Evolutionary conservation across 1,140 invertebrate genomes (phyloP), one percentile per base, ranked within the genome.

Genomic region (Melipona quadrifasciata): DNA sequence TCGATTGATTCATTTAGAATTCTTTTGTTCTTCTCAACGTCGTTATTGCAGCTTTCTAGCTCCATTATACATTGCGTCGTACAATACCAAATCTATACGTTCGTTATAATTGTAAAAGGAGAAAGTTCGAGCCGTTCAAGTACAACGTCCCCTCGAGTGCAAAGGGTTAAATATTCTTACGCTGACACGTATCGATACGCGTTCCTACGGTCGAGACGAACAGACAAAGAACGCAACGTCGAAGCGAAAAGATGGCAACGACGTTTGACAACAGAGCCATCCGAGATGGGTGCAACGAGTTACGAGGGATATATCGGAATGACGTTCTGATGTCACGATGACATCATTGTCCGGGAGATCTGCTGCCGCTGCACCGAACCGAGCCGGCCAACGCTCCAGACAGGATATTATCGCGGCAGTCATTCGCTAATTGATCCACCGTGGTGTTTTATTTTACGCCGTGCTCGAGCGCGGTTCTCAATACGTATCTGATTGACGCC

Each of bases 381-480:
- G 73, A 83, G 81, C 65, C 84, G 76, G 83, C 72, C 82, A 85
- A 91, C 88, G 85, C 85, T 90, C 90, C 90, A 93, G 93, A 92
- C 93, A 92, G 93, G 92, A 93, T 93, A 94, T 93, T 91, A 92
- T 92, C 92, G 92, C 90, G 87, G 91, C 91, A 86, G 91, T 94
- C 92, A 91, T 93, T 93, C 90, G 87, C 91, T 94, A 94, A 94
- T 94, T 94, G 93, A 93, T 94, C 86, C 91, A 93, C 92, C 90
- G 92, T 90, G 87, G 85, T 91, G 88, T 92, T 93, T 93, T 90
- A 93, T 92, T 92, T 92, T 91, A 92, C 91, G 89, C 92, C 85
- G 80, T 85, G 27, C 27, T 67, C 53, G 75, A 72, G 85, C 89
- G 88, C 91, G 92, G 89, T 92, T 91, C 93, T 91, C 91, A 94